Percentiles rank a stretch among this genome's conserved stretches.
These are phyloP conservation scores for Calonectris borealis DNA, from an alignment of 2,113 vertebrate species.

Conservation along the genomic window DNA sequence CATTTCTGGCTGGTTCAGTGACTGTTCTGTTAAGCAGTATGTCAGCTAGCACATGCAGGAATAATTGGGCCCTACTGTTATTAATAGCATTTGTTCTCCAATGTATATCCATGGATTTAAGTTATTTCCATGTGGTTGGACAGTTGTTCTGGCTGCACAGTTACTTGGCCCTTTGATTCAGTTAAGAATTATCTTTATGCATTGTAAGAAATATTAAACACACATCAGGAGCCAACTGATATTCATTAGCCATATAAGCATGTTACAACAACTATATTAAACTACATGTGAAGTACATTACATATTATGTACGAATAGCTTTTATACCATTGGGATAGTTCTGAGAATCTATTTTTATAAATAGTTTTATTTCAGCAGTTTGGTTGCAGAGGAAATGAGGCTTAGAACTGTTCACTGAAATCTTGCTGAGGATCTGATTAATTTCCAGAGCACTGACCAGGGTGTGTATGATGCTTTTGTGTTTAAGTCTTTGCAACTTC, in stretches of 20 bases:
- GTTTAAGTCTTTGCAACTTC: not conserved
- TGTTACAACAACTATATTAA: conserved; percentile 51
- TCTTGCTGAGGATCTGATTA: conserved; percentile 19
- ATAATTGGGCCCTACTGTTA: conserved; percentile 47
- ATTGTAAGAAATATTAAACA: conserved; percentile 51
- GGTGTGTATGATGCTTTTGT: not conserved
- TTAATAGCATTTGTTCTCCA: conserved; percentile 55
- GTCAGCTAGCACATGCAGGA: conserved; percentile 52
- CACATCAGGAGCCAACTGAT: conserved; percentile 50
- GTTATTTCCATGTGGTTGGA: conserved; percentile 65
- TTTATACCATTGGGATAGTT: conserved; percentile 38
- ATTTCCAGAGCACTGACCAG: conserved; percentile 27
- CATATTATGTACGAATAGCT: conserved; percentile 23
- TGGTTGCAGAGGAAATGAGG: conserved; percentile 48
- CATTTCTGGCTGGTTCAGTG: conserved; percentile 34
- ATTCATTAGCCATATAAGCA: conserved; percentile 55
- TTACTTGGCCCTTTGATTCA: conserved; percentile 65
- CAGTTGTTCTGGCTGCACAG: conserved; percentile 54
- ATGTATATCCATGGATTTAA: conserved; percentile 1
- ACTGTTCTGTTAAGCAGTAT: conserved; percentile 27
- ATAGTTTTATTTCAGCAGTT: conserved; percentile 46
- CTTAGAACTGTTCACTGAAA: conserved; percentile 40
- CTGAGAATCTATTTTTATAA: conserved; percentile 56
- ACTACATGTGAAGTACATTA: conserved; percentile 46
- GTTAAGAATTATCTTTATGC: conserved; percentile 59